Evolutionary conservation across 2,113 vertebrate genomes (phyloP), one percentile per base, ranked within the genome.

Genomic region (Marmota flaviventris): DNA sequence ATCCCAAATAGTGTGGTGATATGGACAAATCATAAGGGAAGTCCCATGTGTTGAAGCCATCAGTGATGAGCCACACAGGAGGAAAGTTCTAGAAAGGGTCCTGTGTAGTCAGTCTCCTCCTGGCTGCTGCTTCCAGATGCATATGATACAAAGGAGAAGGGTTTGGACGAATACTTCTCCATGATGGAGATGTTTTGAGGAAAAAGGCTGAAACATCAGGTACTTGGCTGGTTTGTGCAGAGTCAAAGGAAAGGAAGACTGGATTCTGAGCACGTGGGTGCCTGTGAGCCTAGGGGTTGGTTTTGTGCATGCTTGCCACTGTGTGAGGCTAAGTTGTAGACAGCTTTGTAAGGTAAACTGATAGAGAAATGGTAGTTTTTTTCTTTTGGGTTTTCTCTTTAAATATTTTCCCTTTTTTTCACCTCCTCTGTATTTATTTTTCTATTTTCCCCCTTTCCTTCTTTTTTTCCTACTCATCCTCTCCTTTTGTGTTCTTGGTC

Each of bases 81-180:
- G 70, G 85, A 13, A 42, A 58, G 27, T 5, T 84, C 98, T 83
- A 65, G 84, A 94, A 79, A 81, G 37, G 32, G 29, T 6, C 22
- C n/a, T 9, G 16, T 53, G 12, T 45, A 51, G 67, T 8, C 8
- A 34, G 39, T 1, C 9, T 89, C 17, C 53, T 95, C 58, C 2
- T 39, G 89, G 67, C 12, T 53, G 32, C n/a, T 88, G 76, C 8
- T 91, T 87, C 83, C 48, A 77, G 45, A 29, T n/a, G 61, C 11
- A 76, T 45, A 4, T 70, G 22, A 13, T 92, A 65, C 61, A 88
- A 61, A 51, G 63, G 58, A 0, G 11, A 69, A 22, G 4, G 29
- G 75, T 69, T 91, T 56, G n/a, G 5, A 48, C 24, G 72, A 58
- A 70, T 45, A 37, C 79, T 63, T 72, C 61, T 75, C 48, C 8